phyloP scores from a whole-genome alignment of 2,888 invertebrate species.

The Odontothrips loti region DNA sequence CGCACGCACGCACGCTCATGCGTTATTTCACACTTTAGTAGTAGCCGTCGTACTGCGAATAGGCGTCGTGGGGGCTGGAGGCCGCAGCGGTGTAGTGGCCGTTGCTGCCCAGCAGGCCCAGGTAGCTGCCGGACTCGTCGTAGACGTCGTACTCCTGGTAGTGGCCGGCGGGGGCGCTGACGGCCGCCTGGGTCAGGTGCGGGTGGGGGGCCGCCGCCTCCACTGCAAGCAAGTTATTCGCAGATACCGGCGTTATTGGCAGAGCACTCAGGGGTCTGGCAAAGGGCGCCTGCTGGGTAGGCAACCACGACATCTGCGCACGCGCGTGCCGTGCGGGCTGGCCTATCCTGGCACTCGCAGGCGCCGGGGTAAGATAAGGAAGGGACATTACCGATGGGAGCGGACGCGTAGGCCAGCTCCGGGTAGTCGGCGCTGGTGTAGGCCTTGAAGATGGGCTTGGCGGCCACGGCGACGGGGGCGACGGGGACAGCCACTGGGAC shows the following conservation, averaged over 20 bases:
- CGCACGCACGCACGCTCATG: too few species aligned
- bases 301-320: too few species aligned
- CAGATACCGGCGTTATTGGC: too few species aligned
- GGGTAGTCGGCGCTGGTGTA: not conserved
- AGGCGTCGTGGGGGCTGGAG: slow-evolving; percentile 18
- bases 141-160: slow-evolving; percentile 20
- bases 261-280: too few species aligned
- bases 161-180: slow-evolving; percentile 11
- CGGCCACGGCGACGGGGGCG: not conserved
- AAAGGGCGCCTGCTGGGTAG: not conserved
- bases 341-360: too few species aligned
- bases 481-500: not conserved
- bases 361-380: too few species aligned
- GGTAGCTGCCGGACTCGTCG: slow-evolving; percentile 24
- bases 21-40: too few species aligned
- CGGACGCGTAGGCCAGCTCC: not conserved
- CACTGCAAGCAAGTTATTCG: too few species aligned
- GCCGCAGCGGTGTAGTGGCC: slow-evolving; percentile 8
- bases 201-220: not conserved
- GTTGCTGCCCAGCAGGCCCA: slow-evolving; percentile 24
- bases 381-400: slow-evolving; percentile 7
- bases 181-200: slow-evolving; percentile 10
- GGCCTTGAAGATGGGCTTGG: not conserved
- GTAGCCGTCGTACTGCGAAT: slow-evolving; percentile 19
- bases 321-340: too few species aligned